Evolutionary conservation across 92 coral and sea anemone species (phyloP), one percentile per base, ranked within the genome.

Genomic region (Meandrina meandrites): DNA sequence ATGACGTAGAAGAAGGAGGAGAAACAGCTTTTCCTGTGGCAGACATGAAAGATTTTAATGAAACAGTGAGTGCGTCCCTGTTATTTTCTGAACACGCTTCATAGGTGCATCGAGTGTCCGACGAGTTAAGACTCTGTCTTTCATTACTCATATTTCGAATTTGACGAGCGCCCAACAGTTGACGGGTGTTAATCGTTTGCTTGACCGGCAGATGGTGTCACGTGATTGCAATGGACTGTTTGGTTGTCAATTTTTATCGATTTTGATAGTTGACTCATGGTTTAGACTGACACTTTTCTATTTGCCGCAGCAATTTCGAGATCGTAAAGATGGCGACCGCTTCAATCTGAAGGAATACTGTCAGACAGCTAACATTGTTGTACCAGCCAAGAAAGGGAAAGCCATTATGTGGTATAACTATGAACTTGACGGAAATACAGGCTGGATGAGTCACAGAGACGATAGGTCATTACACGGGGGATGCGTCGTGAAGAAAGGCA

Each of bases 361-460:
- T 79, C 95, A 95, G 60, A 80, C 90, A 17, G 94, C 99, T 5
- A 89, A 92, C 54, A 87, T 97, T 40, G 99, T 97, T 3, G 91
- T 97, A 13, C 94, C 93, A 18, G 94, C 99, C 19, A 94, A 93
- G 85, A 96, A 94, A 89, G 99, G 99, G 57, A 97, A 96, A 75
- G 99, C 99, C 4, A 92, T 97, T 21, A 89, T 97, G 98, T 97
- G 99, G 99, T 97, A 97, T 83, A 97, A 97, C 91, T 96, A 90
- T 79, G 79, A 87, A 30, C 94, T 88, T 14, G 98, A 95, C 68
- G 96, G 92, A 27, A 88, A 87, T 19, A 91, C 98, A 3, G 99
- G 99, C 22, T 97, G 99, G 99, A 94, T 97, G 94, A 94, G 94
- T 19, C 80, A 82, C 12, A 93, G 98, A 24, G 99, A 97, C 67